Evolutionary conservation across 2,888 invertebrate genomes (phyloP), one percentile per base, ranked within the genome.

Genomic region (Eristalis intricaria): DNA sequence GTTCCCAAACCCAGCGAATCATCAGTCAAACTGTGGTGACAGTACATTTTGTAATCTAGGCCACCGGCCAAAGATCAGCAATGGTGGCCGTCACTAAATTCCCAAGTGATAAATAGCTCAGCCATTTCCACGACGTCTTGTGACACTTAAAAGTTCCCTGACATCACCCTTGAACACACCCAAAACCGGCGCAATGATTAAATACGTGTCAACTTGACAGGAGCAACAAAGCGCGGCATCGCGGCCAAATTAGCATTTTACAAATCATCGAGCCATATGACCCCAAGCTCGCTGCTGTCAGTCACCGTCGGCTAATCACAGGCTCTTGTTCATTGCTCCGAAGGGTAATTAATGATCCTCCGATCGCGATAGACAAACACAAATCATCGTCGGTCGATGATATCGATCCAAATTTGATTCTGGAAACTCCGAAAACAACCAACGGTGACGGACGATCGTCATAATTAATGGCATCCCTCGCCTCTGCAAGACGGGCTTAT

Each of bases 231-330:
- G 3, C n/a, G 8, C 50, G 19, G 8, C 19, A 19, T n/a, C 19
- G 19, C 50, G 19, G 50, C 22, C 68, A 64, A 78, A 83, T 73
- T 78, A 61, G 40, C 77, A 79, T 79, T 84, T 74, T 50, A 35
- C 73, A 43, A 78, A 84, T 79, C 78, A 74, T 84, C 69, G 65
- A 63, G 66, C 77, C 61, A 50, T 50, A 50, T 83, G 63, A 78
- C 61, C 78, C 58, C 68, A 38, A 40, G 76, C 74, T 61, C 19
- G 22, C 58, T 77, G 77, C 58, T 77, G 77, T 76, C 76, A 76
- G 50, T 4, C 50, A 35, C 23, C 29, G 56, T 66, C 10, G 65
- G 66, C 22, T 75, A 19, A 50, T 50, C 19, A n/a, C n/a, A 50
- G 50, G 2, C 19, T n/a, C 2, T 50, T 50, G 50, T 50, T 50